Percentiles rank a stretch among this genome's conserved stretches.
Evolutionary conservation across 1,140 invertebrate genomes (phyloP).

Genomic region (Eupristina koningsbergeri): DNA sequence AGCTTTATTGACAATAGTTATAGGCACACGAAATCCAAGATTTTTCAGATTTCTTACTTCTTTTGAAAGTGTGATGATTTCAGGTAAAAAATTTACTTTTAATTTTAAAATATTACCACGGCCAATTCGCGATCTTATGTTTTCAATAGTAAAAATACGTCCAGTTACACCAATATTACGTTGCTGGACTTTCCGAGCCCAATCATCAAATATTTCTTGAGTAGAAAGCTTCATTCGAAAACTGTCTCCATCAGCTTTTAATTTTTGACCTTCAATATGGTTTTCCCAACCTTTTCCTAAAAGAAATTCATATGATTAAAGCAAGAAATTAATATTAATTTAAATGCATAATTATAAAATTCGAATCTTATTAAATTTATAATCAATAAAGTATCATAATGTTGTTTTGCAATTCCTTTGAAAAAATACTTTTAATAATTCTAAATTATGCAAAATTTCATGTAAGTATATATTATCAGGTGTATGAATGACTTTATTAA

Average conservation of each 20-base stretch:
- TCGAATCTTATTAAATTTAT: too few relatives aligned
- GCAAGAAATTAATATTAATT: too few relatives aligned
- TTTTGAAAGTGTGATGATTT: conserved; percentile 98
- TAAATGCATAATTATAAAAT: too few relatives aligned
- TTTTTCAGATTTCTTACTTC: conserved; percentile 98
- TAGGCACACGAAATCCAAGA: conserved; percentile 95
- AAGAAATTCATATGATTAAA: conserved; percentile 43
- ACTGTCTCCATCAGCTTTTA: conserved; percentile 98
- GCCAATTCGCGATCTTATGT: conserved; percentile 84
- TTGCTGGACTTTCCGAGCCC: conserved; percentile 95
- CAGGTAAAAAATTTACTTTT: conserved; percentile 97
- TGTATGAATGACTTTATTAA: too few relatives aligned
- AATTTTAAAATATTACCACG: conserved; percentile 92
- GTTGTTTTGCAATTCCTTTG: too few relatives aligned
- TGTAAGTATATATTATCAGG: too few relatives aligned
- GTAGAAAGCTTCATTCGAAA: conserved; percentile 97
- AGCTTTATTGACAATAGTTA: conserved; percentile 98
- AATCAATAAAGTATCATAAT: too few relatives aligned
- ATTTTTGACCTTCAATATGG: conserved; percentile 98
- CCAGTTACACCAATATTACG: conserved; percentile 94
- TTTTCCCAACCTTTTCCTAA: conserved; percentile 98
- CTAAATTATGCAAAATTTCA: too few relatives aligned
- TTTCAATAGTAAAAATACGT: conserved; percentile 95
- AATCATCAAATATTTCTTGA: conserved; percentile 97
- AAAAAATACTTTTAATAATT: too few relatives aligned